A percentile compares a stretch with the other conserved stretches of the same genome.
Conservation (phyloP, 2,797 vertebrate genomes). For the Channa striata region DNA sequence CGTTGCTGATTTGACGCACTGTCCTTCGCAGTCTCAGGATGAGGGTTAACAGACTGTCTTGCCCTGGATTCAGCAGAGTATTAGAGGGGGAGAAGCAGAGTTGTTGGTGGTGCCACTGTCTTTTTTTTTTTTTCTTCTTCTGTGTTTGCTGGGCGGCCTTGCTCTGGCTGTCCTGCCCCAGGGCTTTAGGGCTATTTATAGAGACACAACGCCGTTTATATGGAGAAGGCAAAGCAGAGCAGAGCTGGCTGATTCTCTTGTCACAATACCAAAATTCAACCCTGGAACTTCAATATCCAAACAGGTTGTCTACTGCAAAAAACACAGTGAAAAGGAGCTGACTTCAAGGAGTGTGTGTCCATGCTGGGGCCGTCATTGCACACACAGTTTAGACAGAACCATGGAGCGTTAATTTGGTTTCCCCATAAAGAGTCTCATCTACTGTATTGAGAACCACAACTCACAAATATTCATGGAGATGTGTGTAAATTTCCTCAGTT, state of each 20-base stretch:
- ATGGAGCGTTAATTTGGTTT: background rate
- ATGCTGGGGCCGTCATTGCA: background rate
- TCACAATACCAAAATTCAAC: constrained; percentile 43
- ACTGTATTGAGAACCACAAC: background rate
- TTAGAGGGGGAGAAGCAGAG: constrained; percentile 2
- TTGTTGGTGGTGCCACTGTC: constrained; percentile 45
- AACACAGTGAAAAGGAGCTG: background rate
- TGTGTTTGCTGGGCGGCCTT: constrained; percentile 60
- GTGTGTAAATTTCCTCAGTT: background rate
- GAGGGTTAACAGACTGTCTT: constrained; percentile 22
- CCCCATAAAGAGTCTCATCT: background rate
- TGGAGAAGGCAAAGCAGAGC: constrained; percentile 47
- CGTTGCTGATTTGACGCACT: background rate
- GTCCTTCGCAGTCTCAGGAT: background rate
- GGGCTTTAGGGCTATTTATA: constrained; percentile 82
- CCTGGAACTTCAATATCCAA: constrained; percentile 1
- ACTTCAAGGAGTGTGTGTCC: background rate
- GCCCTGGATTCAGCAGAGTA: constrained; percentile 30
- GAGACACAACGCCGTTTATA: constrained; percentile 71
- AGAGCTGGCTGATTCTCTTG: constrained; percentile 36
- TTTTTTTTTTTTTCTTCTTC: constrained; percentile 12
- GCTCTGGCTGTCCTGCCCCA: constrained; percentile 62
- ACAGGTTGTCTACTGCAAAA: background rate
- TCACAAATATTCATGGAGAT: background rate
- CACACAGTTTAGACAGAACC: background rate